Conservation (phyloP, 2,888 invertebrate species). For the Tetropium fuscum region DNA sequence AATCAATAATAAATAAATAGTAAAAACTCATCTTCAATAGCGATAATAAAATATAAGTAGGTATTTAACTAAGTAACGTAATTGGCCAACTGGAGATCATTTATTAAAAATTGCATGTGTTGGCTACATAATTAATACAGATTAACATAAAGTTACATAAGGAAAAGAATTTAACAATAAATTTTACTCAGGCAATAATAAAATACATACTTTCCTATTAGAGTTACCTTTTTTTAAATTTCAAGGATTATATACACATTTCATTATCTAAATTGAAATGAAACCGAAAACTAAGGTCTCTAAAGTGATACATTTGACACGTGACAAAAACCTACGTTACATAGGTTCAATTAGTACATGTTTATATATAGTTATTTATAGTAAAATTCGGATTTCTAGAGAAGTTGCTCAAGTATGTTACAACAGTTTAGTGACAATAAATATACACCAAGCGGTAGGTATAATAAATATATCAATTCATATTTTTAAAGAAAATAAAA, state of each 20-base stretch:
- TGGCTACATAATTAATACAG: constrained; percentile 28
- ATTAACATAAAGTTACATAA: constrained; percentile 35
- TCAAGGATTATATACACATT: constrained; percentile 48
- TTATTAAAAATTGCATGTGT: constrained; percentile 35
- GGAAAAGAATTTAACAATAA: constrained; percentile 36
- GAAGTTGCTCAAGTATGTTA: constrained; percentile 62
- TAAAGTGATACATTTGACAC: constrained; percentile 48
- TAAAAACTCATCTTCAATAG: constrained; percentile 42
- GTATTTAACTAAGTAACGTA: constrained; percentile 37
- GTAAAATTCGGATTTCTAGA: constrained; percentile 66
- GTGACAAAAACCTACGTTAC: constrained; percentile 46
- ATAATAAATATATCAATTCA: constrained; percentile 36
- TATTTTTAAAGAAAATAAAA: constrained; percentile 51
- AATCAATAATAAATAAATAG: constrained; percentile 49
- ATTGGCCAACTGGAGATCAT: constrained; percentile 43
- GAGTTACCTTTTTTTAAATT: constrained; percentile 46
- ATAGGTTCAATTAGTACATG: constrained; percentile 55
- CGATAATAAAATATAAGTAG: constrained; percentile 35
- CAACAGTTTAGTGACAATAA: constrained; percentile 56
- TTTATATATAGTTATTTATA: constrained; percentile 52
- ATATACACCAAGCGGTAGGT: constrained; percentile 54
- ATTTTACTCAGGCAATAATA: constrained; percentile 38
- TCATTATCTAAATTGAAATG: constrained; percentile 43
- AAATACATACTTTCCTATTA: constrained; percentile 46
- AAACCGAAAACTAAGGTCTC: constrained; percentile 34